These are phyloP conservation scores for Trochalopteron elliotii DNA, from an alignment of 2,113 vertebrate genomes.

Conservation along the genomic window DNA sequence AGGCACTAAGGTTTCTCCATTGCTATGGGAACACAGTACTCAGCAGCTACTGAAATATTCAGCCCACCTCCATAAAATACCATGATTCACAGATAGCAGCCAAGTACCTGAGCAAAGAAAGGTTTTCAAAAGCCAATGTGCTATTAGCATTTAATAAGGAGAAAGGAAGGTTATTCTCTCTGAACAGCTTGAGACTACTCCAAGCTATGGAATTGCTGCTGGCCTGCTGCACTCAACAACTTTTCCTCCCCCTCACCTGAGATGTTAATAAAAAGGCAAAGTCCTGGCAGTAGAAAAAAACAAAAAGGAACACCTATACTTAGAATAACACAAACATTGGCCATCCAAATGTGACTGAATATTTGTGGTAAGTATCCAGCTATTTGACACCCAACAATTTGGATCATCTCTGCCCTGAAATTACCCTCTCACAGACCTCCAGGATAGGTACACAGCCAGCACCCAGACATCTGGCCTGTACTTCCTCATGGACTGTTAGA, in stretches of 20 bases:
- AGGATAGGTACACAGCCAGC: not conserved
- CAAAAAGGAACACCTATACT: not conserved
- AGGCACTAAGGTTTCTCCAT: not conserved
- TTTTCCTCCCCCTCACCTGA: not conserved
- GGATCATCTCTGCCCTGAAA: not conserved
- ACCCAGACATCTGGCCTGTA: not conserved
- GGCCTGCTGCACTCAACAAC: not conserved
- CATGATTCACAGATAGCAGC: not conserved
- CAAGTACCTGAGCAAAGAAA: conserved; percentile 16
- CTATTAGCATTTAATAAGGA: not conserved
- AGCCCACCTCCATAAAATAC: not conserved
- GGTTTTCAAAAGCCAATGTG: not conserved
- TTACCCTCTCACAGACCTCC: not conserved
- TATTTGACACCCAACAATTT: not conserved
- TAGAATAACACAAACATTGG: not conserved
- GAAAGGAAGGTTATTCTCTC: conserved; percentile 11
- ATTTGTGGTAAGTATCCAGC: not conserved
- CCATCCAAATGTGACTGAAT: not conserved
- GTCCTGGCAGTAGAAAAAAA: not conserved
- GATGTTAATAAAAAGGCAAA: not conserved
- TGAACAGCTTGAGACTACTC: not conserved
- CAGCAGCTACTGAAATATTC: conserved; percentile 13
- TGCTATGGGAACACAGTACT: conserved; percentile 48
- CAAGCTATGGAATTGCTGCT: not conserved
- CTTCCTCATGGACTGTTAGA: not conserved